Evolutionary conservation across 1,140 invertebrate genomes (phyloP).

Genomic region (Cydia strobilella): DNA sequence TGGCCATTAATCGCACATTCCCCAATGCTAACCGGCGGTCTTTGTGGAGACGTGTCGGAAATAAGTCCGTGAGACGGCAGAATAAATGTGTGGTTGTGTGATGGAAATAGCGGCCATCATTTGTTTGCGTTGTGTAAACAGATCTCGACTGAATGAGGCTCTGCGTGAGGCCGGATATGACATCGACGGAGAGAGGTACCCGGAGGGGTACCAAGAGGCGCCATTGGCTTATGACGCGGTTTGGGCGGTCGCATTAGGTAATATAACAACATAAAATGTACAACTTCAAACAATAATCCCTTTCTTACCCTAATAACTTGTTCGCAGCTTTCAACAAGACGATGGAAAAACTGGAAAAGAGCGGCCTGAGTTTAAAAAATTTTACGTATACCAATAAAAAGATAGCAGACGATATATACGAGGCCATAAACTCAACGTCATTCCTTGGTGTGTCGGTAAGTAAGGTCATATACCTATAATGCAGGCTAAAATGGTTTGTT

Average conservation of each 20-base stretch:
- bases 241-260: constrained; percentile 97
- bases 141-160: constrained; percentile 88
- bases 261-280: constrained; percentile 34
- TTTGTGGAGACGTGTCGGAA: constrained; percentile 19
- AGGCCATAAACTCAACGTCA: constrained; percentile 97
- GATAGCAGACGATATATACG: constrained; percentile 97
- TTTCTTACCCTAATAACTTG: neutral
- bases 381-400: constrained; percentile 98
- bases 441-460: constrained; percentile 98
- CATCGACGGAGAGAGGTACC: constrained; percentile 90
- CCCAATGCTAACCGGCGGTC: neutral
- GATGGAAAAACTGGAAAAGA: constrained; percentile 90
- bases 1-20: neutral
- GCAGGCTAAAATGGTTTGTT: neutral
- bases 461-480: constrained; percentile 21
- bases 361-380: constrained; percentile 92
- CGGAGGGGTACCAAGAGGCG: constrained; percentile 98
- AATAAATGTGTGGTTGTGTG: constrained; percentile 24
- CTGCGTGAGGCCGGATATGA: constrained; percentile 90
- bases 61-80: constrained; percentile 6
- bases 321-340: constrained; percentile 96
- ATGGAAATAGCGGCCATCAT: constrained; percentile 33
- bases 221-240: constrained; percentile 99
- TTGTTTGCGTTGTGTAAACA: constrained; percentile 61
- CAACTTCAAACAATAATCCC: neutral